Base-by-base conservation (phyloP, 2,888 invertebrate genomes). In the Sceliomorpha sp. region DNA sequence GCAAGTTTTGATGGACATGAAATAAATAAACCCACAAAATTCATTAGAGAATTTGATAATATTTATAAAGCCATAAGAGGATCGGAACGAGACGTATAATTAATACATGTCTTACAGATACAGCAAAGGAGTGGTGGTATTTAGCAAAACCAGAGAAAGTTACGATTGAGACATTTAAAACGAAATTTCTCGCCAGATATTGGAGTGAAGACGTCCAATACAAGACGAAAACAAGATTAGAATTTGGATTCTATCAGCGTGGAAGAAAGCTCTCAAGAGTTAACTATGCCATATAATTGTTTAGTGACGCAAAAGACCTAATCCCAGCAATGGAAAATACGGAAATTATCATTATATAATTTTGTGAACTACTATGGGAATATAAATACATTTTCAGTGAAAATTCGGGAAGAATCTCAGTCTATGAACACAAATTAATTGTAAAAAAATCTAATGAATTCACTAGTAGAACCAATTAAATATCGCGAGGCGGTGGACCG, bases 271-370 rank as follows among this genome's bases (percentile, higher is more conserved):
- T 34, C 1, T 10, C 12, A 2, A 1, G 9, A 7, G 32, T 34
- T 1, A 13, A 34, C 2, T 34, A 34, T 34, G 32, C 12, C 1
- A 10, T 34, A 12, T 12, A 10, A 34, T 13, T 12, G 13, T 34
- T 34, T 34, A 13, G 12, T 12, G 13, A 34, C 13, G 32, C 32
- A 34, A 34, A 34, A 34, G 32, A 34, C 13, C 7, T 34, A 10
- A 13, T 12, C 6, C 12, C 32, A 34, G 12, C 32, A 1, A 10
- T 10, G 1, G 10, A 34, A 34, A 13, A 34, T 9, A 10, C 6
- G 10, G 32, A 34, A 4, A 34, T 34, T 12, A 34, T 7, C 6
- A 29, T 8, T 8, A 29, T 29, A n/a, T n/a, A n/a, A n/a, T n/a
- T n/a, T n/a, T n/a, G n/a, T n/a, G n/a, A n/a, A n/a, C n/a, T n/a